These are phyloP conservation scores for Sparidentex hasta DNA, from an alignment of 2,797 vertebrate species.

Conservation along the genomic window DNA sequence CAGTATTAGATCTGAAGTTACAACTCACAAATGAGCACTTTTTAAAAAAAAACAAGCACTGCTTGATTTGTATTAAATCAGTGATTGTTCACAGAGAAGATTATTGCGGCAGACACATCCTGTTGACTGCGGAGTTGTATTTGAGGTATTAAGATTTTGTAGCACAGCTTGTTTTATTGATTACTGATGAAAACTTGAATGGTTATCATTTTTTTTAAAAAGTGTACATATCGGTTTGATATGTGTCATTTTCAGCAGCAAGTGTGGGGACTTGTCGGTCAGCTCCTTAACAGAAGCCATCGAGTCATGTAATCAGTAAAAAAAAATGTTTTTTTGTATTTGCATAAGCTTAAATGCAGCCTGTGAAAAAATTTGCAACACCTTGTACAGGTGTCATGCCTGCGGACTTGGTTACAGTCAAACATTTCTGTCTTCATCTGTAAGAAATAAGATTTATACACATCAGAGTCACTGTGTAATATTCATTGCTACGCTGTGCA, in stretches of 20 bases:
- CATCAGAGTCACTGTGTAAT: slow-evolving; percentile 29
- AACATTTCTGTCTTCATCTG: slow-evolving; percentile 6
- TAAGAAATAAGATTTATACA: slow-evolving; percentile 4
- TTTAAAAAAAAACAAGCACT: slow-evolving; percentile 33
- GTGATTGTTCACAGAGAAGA: slow-evolving; percentile 8
- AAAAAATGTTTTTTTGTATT: neutral
- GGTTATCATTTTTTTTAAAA: slow-evolving; percentile 8
- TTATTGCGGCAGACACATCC: slow-evolving; percentile 22
- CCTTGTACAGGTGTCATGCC: neutral
- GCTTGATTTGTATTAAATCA: slow-evolving; percentile 38
- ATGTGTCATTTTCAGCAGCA: slow-evolving; percentile 18
- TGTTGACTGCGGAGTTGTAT: slow-evolving; percentile 18
- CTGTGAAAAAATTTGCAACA: neutral
- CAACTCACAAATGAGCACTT: slow-evolving; percentile 45
- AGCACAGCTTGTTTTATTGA: slow-evolving; percentile 26
- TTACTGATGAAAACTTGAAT: slow-evolving; percentile 37
- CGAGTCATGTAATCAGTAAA: neutral
- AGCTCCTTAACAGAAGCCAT: neutral
- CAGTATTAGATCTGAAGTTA: slow-evolving; percentile 35
- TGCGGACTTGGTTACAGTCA: neutral
- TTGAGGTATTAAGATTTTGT: slow-evolving; percentile 32
- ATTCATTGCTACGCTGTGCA: slow-evolving; percentile 29
- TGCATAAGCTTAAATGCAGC: neutral
- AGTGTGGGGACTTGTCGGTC: no score
- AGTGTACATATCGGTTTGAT: slow-evolving; percentile 16